Percentiles rank a stretch among this genome's conserved stretches.
Evolutionary conservation across 2,113 vertebrate species (phyloP).

Genomic region (Bubo scandiacus): DNA sequence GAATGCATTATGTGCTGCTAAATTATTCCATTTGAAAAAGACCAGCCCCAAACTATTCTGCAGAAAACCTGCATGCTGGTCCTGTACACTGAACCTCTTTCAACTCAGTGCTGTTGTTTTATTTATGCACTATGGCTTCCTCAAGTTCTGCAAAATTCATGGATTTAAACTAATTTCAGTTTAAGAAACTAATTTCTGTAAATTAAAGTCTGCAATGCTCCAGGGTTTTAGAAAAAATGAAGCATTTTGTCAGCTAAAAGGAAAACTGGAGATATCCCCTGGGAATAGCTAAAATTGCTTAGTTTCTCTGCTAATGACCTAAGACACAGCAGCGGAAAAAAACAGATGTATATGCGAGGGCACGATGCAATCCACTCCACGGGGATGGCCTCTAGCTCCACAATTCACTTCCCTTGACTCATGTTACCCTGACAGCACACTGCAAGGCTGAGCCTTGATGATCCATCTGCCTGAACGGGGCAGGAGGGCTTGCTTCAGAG

Average conservation of each 20-base stretch:
- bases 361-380: not conserved
- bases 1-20: not conserved
- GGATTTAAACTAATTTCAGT: not conserved
- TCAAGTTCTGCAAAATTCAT: not conserved
- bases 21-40: not conserved
- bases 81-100: not conserved
- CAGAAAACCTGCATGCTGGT: not conserved
- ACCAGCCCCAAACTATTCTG: not conserved
- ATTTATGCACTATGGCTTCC: not conserved
- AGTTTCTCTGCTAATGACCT: not conserved
- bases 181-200: not conserved
- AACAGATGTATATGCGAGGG: not conserved
- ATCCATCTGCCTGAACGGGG: fast-evolving
- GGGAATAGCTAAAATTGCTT: not conserved
- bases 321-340: not conserved
- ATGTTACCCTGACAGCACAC: fast-evolving
- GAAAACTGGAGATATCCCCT: not conserved
- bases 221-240: not conserved
- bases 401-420: not conserved
- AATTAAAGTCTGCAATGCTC: not conserved
- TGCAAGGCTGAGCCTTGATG: not conserved
- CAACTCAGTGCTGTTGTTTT: not conserved
- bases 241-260: not conserved
- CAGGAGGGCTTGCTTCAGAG: not conserved
- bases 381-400: not conserved